Base-by-base conservation (phyloP, 2,888 invertebrate species). In the Frankliniella intonsa region DNA sequence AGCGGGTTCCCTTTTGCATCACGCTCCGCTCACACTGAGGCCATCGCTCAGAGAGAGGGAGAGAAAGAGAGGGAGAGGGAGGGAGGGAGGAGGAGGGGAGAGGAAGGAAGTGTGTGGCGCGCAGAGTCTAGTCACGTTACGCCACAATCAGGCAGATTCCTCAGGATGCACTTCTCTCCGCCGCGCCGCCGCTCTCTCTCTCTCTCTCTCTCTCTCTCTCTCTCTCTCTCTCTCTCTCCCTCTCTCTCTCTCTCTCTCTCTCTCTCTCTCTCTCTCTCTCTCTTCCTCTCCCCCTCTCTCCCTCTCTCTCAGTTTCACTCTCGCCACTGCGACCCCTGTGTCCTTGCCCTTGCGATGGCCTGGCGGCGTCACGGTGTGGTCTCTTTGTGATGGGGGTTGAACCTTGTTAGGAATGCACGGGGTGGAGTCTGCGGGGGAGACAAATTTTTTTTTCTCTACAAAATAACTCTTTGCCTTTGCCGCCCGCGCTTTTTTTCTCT, bases 91-190 rank as follows among this genome's bases (percentile, higher is more conserved):
- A 0, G 17, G 62, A 19, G 14, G 7, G 55, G 69, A 9, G 22
- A 22, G 5, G 22, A 5, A n/a, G 22, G 22, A 11, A 22, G 69
- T n/a, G 69, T 69, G 69, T n/a, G 69, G 22, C 12, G 69, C 69
- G 69, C 22, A 5, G 9, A 69, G 69, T 69, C 69, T 69, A 22
- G 69, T 69, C 69, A 69, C 69, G 69, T 69, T 69, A 69, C 69
- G 69, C 69, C 69, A 69, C 69, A 69, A 69, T 69, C 69, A 69
- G 69, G 69, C 69, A 22, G 22, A 69, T 69, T 69, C 69, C 69
- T 69, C 69, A n/a, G 82, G 82, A 80, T 65, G 69, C 62, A 25
- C 81, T 49, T 83, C 38, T 38, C 38, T 5, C 38, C 38, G 38
- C 1, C 38, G 38, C 38, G 38, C 38, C 38, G 38, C 17, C 55